Conservation (phyloP, 2,888 invertebrate genomes). For the Synergus gifuensis region DNA sequence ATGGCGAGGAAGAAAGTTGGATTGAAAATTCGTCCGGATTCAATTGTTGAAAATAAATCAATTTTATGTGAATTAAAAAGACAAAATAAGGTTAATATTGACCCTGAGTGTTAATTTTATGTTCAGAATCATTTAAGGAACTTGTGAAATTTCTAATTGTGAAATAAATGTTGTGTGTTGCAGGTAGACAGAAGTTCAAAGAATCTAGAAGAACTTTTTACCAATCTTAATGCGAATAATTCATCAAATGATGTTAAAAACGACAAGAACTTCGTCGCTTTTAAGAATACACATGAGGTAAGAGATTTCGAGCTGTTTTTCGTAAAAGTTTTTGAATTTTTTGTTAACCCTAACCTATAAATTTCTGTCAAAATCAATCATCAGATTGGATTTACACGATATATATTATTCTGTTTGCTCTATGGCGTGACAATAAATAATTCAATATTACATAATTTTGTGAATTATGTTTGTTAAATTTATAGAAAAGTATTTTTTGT, state of each 20-base stretch:
- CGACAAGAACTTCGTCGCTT: constrained; percentile 19
- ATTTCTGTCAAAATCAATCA: constrained; percentile 1
- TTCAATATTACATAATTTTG: not conserved
- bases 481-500: not conserved
- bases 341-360: constrained; percentile 14
- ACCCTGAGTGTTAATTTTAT: not conserved
- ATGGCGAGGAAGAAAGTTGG: constrained; percentile 35
- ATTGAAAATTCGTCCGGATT: constrained; percentile 15
- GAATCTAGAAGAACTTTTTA: constrained; percentile 26
- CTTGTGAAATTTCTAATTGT: not conserved
- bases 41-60: constrained; percentile 29
- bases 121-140: not conserved
- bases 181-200: constrained; percentile 30
- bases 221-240: constrained; percentile 17
- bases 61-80: constrained; percentile 22
- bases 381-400: not conserved
- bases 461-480: not conserved
- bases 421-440: not conserved
- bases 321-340: not conserved
- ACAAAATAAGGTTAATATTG: constrained; percentile 27
- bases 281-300: constrained; percentile 8
- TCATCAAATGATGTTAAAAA: not conserved
- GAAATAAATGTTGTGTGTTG: not conserved
- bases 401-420: not conserved
- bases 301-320: not conserved